A percentile compares a stretch with the other conserved stretches of the same genome.
phyloP scores from a whole-genome alignment of 2,797 vertebrate species.

The Lagocephalus sceleratus region DNA sequence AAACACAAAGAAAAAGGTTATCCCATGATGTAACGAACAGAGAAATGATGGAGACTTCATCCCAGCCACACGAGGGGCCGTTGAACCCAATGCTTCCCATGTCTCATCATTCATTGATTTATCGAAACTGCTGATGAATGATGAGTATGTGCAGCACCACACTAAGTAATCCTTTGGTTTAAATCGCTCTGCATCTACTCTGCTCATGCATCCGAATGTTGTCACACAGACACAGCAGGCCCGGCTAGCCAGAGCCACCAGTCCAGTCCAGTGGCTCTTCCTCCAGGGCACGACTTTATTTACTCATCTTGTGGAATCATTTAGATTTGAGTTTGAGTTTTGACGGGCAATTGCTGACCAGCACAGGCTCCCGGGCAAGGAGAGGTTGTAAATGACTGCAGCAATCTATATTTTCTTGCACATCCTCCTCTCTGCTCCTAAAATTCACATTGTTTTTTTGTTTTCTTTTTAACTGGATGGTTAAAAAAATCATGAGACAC shows the following conservation, averaged over 20 bases:
- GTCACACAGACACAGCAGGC: conserved; percentile 39
- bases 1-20: too few species aligned
- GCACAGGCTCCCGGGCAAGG: conserved; percentile 15
- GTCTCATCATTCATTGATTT: too few species aligned
- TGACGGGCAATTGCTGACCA: conserved; percentile 36
- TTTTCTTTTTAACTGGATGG: too few species aligned
- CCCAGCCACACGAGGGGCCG: too few species aligned
- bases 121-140: too few species aligned
- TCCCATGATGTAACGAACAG: too few species aligned
- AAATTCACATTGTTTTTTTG: background rate
- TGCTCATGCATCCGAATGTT: background rate
- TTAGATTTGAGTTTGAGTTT: conserved; percentile 24
- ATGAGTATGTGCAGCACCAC: too few species aligned
- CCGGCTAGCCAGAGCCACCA: conserved; percentile 28
- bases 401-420: conserved; percentile 13
- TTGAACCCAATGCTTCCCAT: too few species aligned
- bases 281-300: conserved; percentile 32
- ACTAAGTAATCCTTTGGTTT: too few species aligned
- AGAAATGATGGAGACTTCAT: too few species aligned
- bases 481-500: too few species aligned
- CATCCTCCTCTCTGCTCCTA: conserved; percentile 4
- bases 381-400: conserved; percentile 31
- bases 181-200: background rate
- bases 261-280: conserved; percentile 16
- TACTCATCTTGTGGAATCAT: conserved; percentile 32